Conservation (phyloP, 53 echinoderm and acorn worm species). For the Actinopyga echinites region DNA sequence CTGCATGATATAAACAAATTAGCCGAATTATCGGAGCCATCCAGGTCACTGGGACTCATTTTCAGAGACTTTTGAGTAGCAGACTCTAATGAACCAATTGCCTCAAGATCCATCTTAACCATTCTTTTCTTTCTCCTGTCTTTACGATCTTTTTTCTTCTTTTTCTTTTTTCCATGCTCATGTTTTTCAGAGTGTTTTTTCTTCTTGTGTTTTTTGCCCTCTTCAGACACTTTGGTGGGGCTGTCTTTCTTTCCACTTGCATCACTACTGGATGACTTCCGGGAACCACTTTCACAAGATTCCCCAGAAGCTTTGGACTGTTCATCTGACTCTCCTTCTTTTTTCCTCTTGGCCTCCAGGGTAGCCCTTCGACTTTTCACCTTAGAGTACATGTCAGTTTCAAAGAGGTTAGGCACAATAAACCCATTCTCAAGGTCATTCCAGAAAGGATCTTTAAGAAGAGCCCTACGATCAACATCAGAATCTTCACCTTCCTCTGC, state of each 20-base stretch:
- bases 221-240: not conserved
- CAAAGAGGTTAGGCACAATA: constrained; percentile 60
- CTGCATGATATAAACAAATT: constrained; percentile 69
- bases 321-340: constrained; percentile 61
- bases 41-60: constrained; percentile 83
- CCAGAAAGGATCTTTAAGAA: constrained; percentile 96
- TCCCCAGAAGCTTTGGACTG: not conserved
- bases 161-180: constrained; percentile 53
- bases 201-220: constrained; percentile 41
- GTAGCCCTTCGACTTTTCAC: constrained; percentile 85
- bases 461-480: constrained; percentile 24
- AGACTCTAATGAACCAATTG: constrained; percentile 87
- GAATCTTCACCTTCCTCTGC: constrained; percentile 22
- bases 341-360: constrained; percentile 78
- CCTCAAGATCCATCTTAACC: constrained; percentile 73
- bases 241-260: constrained; percentile 18
- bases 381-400: constrained; percentile 98
- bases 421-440: constrained; percentile 87
- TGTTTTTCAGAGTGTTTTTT: constrained; percentile 49
- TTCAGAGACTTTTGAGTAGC: constrained; percentile 92
- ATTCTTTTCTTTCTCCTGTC: constrained; percentile 57
- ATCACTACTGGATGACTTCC: constrained; percentile 5
- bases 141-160: constrained; percentile 52
- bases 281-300: not conserved
- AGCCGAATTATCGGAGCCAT: constrained; percentile 72